These are phyloP conservation scores for Catagonus wagneri DNA, from an alignment of 2,113 vertebrate genomes.

Conservation along the genomic window DNA sequence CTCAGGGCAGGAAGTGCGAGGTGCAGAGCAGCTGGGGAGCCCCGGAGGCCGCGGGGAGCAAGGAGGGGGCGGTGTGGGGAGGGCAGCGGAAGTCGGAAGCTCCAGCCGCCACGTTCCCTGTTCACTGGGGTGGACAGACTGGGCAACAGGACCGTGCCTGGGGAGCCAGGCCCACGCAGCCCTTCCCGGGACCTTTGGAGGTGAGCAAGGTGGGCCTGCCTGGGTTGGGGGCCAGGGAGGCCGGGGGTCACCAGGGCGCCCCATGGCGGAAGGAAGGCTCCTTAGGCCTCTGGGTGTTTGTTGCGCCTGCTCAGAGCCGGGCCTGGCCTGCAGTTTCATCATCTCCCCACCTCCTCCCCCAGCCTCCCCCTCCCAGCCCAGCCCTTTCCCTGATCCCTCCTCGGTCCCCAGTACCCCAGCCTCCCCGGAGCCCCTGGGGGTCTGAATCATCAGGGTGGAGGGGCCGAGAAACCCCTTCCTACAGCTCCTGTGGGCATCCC, in stretches of 20 bases:
- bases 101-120: neutral
- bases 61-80: neutral
- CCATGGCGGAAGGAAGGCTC: neutral
- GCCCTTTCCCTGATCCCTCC: neutral
- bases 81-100: conserved; percentile 78
- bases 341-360: conserved; percentile 71
- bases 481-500: neutral
- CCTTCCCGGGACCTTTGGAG: conserved; percentile 28
- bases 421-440: neutral
- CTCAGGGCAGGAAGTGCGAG: conserved; percentile 75
- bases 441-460: neutral
- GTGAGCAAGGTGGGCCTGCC: conserved; percentile 27
- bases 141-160: neutral
- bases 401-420: neutral
- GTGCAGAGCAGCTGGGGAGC: conserved; percentile 1
- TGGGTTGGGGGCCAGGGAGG: neutral
- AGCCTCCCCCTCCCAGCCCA: neutral
- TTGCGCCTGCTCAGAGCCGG: accelerated
- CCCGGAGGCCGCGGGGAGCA: neutral
- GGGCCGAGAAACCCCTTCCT: neutral
- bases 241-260: neutral
- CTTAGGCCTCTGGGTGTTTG: neutral
- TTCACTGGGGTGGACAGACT: neutral
- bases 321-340: conserved; percentile 19
- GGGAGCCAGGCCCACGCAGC: neutral